Base-by-base conservation (phyloP, 1,140 invertebrate genomes). In the Trypoxylus dichotomus region DNA sequence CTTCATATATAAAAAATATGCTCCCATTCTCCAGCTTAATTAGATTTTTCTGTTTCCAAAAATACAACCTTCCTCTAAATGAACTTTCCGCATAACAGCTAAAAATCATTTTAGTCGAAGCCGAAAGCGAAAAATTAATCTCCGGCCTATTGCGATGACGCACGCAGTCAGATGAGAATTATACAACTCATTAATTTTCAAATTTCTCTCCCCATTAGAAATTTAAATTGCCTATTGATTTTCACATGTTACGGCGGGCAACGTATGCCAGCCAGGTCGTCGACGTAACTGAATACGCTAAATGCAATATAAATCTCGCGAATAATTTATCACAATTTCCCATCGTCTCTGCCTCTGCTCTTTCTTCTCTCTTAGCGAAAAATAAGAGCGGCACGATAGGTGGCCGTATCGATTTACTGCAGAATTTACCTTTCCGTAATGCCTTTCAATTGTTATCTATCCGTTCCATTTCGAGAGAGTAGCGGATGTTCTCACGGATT, bases 201-300 rank as follows among this genome's bases (percentile, higher is more conserved):
- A 68, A 68, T 68, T 68, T 68, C 10, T 29, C 24, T 11, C 60
- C 24, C 27, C 21, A 29, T 68, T 68, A 68, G 27, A 68, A 68
- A 68, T 68, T 68, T 24, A 68, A 68, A 68, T 68, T 68, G 60
- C 60, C 27, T 68, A 68, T 68, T 68, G 60, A 68, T 68, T 68
- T 68, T 68, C 60, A 29, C 60, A 29, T 68, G 60, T 21, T 58
- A 19, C 47, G 47, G 47, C 60, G 60, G 2, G 24, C 60, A 29
- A 27, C 60, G 27, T 15, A 68, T 29, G 27, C 60, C 60, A 68
- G 21, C 7, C 15, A 10, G 7, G 19, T 15, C 60, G 60, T 29
- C 15, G 19, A 24, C 60, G 24, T 68, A 68, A 68, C 24, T 68
- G 24, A 68, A 68, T 29, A 68, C 60, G 60, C 25, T 68, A 68